phyloP scores from a whole-genome alignment of 2,888 invertebrate species.

The Netelia fuscicornis region DNA sequence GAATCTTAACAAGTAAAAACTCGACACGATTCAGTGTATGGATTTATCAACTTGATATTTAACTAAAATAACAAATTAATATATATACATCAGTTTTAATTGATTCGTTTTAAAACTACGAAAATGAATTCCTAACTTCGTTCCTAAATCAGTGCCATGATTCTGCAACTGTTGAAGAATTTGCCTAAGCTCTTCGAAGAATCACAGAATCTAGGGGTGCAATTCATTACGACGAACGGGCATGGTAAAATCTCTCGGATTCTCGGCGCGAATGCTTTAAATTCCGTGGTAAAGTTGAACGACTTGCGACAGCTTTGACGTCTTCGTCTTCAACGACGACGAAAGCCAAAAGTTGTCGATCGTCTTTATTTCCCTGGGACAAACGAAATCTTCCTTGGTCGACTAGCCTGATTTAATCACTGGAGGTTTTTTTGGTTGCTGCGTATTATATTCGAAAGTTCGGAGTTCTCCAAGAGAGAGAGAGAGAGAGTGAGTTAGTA shows the following conservation, averaged over 20 bases:
- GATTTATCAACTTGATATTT: no score
- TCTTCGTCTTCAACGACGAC: no score
- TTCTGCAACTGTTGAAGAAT: neutral
- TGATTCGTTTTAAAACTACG: no score
- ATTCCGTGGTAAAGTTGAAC: conserved; percentile 22
- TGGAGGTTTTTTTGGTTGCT: neutral
- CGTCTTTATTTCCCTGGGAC: neutral
- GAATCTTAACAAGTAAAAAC: no score
- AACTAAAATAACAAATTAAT: no score
- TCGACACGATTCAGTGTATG: no score
- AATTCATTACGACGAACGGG: conserved; percentile 16
- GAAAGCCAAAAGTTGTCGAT: neutral
- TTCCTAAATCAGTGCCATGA: neutral
- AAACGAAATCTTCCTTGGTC: neutral
- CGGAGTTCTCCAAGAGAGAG: neutral
- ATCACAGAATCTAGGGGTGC: neutral
- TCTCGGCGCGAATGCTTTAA: neutral
- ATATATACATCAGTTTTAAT: no score
- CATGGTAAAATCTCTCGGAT: conserved; percentile 13
- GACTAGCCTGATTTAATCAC: neutral
- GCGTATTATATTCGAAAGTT: conserved; percentile 2
- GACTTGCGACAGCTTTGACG: neutral
- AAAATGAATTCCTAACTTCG: no score
- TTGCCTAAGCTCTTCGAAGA: neutral
- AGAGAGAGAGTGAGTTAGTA: neutral